Conservation (phyloP, 2,888 invertebrate species). For the Meghimatium bilineatum region DNA sequence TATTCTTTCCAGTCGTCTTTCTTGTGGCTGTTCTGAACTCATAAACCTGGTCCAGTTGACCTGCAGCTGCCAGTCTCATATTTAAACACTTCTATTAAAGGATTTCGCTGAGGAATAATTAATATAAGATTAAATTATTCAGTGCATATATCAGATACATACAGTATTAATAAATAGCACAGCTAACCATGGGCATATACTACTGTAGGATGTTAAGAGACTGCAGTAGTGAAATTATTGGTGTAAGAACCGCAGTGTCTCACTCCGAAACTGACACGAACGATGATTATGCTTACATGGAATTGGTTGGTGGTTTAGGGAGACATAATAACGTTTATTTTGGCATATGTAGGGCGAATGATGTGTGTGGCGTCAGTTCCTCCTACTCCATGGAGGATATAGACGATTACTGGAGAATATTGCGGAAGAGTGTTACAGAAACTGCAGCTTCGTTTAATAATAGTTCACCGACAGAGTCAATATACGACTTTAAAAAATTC, state of each 20-base stretch:
- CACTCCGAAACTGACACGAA: not conserved
- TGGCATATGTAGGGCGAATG: not conserved
- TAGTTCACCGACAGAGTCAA: not conserved
- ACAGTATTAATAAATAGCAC: too few relatives aligned
- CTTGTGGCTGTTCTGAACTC: too few relatives aligned
- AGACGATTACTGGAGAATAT: not conserved
- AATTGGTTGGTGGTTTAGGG: not conserved
- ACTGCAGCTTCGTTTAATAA: not conserved
- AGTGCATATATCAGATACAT: too few relatives aligned
- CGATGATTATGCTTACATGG: not conserved
- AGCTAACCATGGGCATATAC: too few relatives aligned
- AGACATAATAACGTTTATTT: not conserved
- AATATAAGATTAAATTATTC: too few relatives aligned
- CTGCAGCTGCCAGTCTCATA: too few relatives aligned
- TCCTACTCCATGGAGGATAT: not conserved
- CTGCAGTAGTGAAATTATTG: not conserved
- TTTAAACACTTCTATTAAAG: too few relatives aligned
- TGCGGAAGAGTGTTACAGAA: not conserved
- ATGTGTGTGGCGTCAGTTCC: too few relatives aligned
- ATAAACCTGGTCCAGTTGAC: too few relatives aligned
- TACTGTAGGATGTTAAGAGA: slow-evolving; percentile 9
- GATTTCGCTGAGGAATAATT: too few relatives aligned
- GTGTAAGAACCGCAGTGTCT: too few relatives aligned
- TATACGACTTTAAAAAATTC: slow-evolving; percentile 32
- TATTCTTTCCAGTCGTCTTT: too few relatives aligned